Percentiles rank a stretch among this genome's conserved stretches.
phyloP scores from a whole-genome alignment of 2,797 vertebrate species.

The Caiman crocodilus region DNA sequence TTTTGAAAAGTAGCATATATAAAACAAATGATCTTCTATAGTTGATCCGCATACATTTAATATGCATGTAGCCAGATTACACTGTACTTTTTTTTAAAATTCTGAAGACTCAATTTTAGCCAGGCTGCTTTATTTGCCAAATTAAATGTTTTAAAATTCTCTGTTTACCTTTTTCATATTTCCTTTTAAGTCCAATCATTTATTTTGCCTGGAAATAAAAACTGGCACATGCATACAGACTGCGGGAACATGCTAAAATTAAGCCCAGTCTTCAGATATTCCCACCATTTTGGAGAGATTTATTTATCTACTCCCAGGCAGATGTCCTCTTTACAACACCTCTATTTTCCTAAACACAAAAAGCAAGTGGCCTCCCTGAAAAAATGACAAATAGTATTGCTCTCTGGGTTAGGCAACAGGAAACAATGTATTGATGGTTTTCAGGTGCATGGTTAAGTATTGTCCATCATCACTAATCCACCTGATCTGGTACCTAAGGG shows the following conservation, averaged over 20 bases:
- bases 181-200: not conserved
- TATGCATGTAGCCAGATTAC: not conserved
- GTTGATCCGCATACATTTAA: not conserved
- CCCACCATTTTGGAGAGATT: not conserved
- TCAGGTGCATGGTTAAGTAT: not conserved
- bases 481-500: not conserved
- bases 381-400: not conserved
- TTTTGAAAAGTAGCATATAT: not conserved
- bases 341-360: not conserved
- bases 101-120: not conserved
- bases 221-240: not conserved
- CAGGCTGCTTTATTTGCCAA: not conserved
- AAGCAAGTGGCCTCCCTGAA: not conserved
- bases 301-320: not conserved
- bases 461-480: not conserved
- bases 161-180: not conserved
- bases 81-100: not conserved
- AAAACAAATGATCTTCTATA: not conserved
- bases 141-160: not conserved
- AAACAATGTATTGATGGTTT: not conserved
- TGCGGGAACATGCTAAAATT: not conserved
- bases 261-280: not conserved
- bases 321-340: not conserved
- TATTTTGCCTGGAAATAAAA: not conserved
- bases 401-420: not conserved